Evolutionary conservation across 30 jellyfish, hydroid and myxozoan genomes (phyloP).

Genomic region (Haliclystus octoradiatus): DNA sequence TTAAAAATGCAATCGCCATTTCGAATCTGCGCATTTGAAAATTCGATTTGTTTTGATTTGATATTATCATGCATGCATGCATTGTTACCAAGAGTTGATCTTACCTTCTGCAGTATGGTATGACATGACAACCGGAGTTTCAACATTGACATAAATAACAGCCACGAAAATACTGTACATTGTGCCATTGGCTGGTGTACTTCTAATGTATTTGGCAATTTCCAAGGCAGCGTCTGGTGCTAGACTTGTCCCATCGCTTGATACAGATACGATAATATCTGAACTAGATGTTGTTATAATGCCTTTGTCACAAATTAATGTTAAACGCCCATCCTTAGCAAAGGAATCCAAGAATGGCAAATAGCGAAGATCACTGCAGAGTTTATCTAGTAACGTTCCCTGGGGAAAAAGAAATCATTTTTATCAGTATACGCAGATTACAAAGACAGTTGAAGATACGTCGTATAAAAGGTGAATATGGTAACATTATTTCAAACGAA

Average conservation of each 20-base stretch:
- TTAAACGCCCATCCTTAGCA: slow-evolving; percentile 34
- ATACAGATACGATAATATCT: slow-evolving; percentile 35
- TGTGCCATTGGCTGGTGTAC: slow-evolving; percentile 25
- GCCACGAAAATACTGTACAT: slow-evolving; percentile 49
- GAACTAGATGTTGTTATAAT: slow-evolving; percentile 2
- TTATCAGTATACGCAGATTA: no score
- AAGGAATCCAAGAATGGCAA: slow-evolving; percentile 31
- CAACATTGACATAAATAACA: slow-evolving; percentile 36
- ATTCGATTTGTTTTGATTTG: no score
- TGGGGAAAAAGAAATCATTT: background rate
- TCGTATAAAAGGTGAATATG: no score
- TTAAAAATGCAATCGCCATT: background rate
- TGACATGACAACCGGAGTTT: slow-evolving; percentile 25
- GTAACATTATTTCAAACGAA: no score
- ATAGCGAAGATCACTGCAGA: slow-evolving; percentile 59
- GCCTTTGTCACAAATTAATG: slow-evolving; percentile 19
- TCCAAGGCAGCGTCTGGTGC: slow-evolving; percentile 77
- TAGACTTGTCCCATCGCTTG: slow-evolving; percentile 41
- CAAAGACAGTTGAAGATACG: no score
- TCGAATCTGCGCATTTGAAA: no score
- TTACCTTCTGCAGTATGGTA: slow-evolving; percentile 50
- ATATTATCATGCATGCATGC: no score
- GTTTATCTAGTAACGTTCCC: slow-evolving; percentile 60
- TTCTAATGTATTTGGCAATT: slow-evolving; percentile 41
- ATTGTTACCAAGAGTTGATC: background rate